phyloP scores from a whole-genome alignment of 2,113 vertebrate genomes.

The Pygoscelis adeliae region DNA sequence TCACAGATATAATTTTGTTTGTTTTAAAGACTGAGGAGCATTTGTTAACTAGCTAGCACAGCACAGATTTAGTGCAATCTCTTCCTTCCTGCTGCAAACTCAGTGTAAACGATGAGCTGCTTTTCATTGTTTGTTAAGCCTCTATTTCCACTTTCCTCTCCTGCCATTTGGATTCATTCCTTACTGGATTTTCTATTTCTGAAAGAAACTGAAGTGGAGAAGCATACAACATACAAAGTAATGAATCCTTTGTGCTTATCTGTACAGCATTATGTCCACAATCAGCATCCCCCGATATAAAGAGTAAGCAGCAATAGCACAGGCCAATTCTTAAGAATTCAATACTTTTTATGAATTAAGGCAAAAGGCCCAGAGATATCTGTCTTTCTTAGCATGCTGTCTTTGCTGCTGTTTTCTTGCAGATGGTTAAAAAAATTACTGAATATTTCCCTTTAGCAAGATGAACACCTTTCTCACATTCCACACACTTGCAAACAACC shows the following conservation, averaged over 20 bases:
- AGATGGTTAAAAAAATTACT: background rate
- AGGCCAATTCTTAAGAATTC: background rate
- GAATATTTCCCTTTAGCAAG: background rate
- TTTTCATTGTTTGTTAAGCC: conserved; percentile 44
- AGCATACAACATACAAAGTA: background rate
- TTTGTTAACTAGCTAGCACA: background rate
- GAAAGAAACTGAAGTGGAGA: background rate
- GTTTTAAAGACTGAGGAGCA: conserved; percentile 22
- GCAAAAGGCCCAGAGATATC: background rate
- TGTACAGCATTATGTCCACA: background rate
- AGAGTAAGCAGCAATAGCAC: background rate
- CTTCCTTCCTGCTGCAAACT: conserved; percentile 23
- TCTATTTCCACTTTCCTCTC: conserved; percentile 10
- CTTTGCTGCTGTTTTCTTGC: background rate
- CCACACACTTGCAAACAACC: background rate
- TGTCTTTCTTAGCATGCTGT: background rate
- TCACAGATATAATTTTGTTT: conserved; percentile 11
- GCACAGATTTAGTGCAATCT: background rate
- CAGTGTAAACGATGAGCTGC: conserved; percentile 20
- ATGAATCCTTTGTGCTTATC: background rate
- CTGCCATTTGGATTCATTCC: background rate
- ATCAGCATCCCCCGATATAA: background rate
- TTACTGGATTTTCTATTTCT: background rate
- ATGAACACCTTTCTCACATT: background rate
- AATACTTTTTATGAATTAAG: background rate